phyloP scores from a whole-genome alignment of 1,140 invertebrate species.

The Araneus ventricosus region DNA sequence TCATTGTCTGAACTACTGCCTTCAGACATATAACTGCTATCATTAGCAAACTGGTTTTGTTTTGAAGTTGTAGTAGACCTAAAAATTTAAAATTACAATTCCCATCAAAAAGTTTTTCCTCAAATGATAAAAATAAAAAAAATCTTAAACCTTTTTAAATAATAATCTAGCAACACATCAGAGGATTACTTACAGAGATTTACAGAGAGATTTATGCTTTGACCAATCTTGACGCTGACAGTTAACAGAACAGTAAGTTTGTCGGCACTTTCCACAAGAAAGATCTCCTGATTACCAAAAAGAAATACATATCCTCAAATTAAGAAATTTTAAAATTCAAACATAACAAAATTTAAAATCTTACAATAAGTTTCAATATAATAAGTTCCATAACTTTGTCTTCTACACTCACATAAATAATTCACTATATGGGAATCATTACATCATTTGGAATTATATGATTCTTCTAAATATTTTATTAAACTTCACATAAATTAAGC shows the following conservation, averaged over 20 bases:
- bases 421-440: no score
- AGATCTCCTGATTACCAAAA: not conserved
- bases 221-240: slow-evolving; percentile 46
- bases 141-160: not conserved
- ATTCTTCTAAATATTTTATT: no score
- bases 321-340: no score
- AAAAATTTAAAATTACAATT: not conserved
- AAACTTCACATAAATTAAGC: no score
- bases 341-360: no score
- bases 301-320: no score
- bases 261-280: not conserved
- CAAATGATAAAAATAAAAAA: not conserved
- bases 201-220: slow-evolving; percentile 21
- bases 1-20: slow-evolving; percentile 42
- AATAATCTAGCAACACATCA: not conserved
- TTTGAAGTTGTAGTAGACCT: not conserved
- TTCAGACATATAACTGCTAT: slow-evolving; percentile 58
- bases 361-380: no score
- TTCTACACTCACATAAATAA: no score
- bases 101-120: no score
- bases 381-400: no score
- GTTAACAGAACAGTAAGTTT: slow-evolving; percentile 30
- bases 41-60: not conserved
- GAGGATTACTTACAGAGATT: slow-evolving; percentile 24
- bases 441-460: no score